Percentiles rank a stretch among this genome's conserved stretches.
phyloP scores from a whole-genome alignment of 2,888 invertebrate genomes.

The Syrphus vitripennis region DNA sequence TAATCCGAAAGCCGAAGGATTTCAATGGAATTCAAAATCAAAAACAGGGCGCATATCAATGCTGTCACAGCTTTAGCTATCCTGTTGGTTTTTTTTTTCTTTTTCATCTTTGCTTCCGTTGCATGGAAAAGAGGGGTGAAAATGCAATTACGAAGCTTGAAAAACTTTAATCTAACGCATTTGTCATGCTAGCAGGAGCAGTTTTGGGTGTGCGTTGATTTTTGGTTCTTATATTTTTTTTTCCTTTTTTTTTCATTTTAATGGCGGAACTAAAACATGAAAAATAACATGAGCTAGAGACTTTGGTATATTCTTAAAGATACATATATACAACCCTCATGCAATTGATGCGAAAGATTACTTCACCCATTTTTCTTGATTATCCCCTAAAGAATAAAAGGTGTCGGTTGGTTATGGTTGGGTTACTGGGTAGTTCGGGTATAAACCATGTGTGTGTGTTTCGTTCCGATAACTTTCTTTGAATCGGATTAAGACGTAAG shows the following conservation, averaged over 20 bases:
- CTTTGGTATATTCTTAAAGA: conserved; percentile 40
- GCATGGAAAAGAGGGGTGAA: conserved; percentile 41
- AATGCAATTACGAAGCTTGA: conserved; percentile 59
- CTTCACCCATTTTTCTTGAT: conserved; percentile 67
- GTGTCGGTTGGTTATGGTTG: background rate
- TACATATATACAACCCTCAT: conserved; percentile 29
- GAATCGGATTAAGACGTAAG: conserved; percentile 46
- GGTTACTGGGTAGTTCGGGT: background rate
- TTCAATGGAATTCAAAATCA: conserved; percentile 55
- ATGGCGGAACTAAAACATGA: conserved; percentile 16
- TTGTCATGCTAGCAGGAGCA: conserved; percentile 52
- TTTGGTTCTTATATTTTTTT: background rate
- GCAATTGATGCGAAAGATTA: conserved; percentile 63
- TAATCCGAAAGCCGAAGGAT: conserved; percentile 11
- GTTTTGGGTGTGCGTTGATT: conserved; percentile 42
- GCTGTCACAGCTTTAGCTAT: conserved; percentile 27
- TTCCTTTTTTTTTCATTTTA: background rate
- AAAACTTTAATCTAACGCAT: conserved; percentile 57
- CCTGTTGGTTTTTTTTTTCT: background rate
- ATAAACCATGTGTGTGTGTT: conserved; percentile 56
- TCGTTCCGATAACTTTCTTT: conserved; percentile 55
- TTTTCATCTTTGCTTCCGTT: conserved; percentile 29
- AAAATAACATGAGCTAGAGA: conserved; percentile 12
- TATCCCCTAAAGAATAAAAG: conserved; percentile 27
- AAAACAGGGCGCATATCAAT: conserved; percentile 16